These are phyloP conservation scores for Unio delphinus DNA, from an alignment of 2,888 invertebrate species.

Conservation along the genomic window DNA sequence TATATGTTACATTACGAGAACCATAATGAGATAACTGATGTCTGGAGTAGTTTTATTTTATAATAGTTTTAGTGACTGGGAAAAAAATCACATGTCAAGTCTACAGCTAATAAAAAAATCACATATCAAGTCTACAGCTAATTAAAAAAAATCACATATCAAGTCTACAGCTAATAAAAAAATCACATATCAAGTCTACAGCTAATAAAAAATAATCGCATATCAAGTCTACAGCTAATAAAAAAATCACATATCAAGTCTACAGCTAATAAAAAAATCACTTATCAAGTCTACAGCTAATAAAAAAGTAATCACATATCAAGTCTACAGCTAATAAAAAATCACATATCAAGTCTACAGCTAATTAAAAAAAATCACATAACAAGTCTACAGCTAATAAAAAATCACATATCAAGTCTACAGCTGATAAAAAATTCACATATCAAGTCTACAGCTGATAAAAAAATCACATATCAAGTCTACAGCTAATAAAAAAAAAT, in stretches of 20 bases:
- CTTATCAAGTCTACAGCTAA: not conserved
- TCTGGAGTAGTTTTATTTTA: too few species aligned
- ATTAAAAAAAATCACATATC: not conserved
- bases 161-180: not conserved
- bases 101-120: not conserved
- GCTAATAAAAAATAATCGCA: not conserved
- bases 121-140: not conserved
- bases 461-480: too few species aligned
- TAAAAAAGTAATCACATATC: not conserved
- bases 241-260: not conserved
- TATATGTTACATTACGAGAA: too few species aligned
- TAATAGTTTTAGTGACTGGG: too few species aligned
- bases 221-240: too few species aligned
- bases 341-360: not conserved
- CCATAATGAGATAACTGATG: too few species aligned
- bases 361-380: not conserved
- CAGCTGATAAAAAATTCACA: too few species aligned
- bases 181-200: not conserved
- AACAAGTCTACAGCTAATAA: too few species aligned
- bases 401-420: not conserved
- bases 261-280: not conserved
- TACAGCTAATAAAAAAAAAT: not conserved
- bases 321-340: not conserved
- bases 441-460: too few species aligned
- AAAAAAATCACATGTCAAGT: not conserved